Evolutionary conservation across 35 echinoderm and acorn worm genomes (phyloP).

Genomic region (Stichopus chloronotus): DNA sequence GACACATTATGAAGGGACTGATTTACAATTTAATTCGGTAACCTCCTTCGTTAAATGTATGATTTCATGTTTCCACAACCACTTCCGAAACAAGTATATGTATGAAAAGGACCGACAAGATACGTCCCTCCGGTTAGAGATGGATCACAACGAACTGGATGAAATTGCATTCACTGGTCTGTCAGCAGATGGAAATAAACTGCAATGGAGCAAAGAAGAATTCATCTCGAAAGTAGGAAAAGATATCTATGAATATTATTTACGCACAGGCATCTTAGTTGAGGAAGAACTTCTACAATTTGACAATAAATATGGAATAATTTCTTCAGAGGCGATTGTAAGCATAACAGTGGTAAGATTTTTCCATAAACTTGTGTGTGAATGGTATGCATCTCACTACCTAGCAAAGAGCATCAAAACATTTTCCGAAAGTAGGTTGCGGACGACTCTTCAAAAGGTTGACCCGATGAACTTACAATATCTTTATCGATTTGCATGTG

Average conservation of each 20-base stretch:
- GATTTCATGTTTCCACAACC: background rate
- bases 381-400: constrained; percentile 34
- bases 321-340: background rate
- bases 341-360: background rate
- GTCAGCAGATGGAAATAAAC: background rate
- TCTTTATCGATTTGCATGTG: constrained; percentile 37
- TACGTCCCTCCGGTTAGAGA: background rate
- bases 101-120: background rate
- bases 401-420: background rate
- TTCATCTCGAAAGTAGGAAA: background rate
- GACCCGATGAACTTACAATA: constrained; percentile 22
- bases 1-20: background rate
- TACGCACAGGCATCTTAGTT: constrained; percentile 11
- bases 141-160: background rate
- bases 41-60: constrained; percentile 8
- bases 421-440: too few relatives aligned
- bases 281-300: background rate
- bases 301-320: background rate
- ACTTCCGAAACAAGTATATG: background rate
- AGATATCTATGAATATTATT: constrained; percentile 1
- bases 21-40: background rate
- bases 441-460: background rate
- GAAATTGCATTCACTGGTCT: background rate
- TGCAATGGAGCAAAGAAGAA: background rate
- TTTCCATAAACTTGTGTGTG: constrained; percentile 34